phyloP scores from a whole-genome alignment of 2,888 invertebrate species.

The Exephanes ischioxanthus region DNA sequence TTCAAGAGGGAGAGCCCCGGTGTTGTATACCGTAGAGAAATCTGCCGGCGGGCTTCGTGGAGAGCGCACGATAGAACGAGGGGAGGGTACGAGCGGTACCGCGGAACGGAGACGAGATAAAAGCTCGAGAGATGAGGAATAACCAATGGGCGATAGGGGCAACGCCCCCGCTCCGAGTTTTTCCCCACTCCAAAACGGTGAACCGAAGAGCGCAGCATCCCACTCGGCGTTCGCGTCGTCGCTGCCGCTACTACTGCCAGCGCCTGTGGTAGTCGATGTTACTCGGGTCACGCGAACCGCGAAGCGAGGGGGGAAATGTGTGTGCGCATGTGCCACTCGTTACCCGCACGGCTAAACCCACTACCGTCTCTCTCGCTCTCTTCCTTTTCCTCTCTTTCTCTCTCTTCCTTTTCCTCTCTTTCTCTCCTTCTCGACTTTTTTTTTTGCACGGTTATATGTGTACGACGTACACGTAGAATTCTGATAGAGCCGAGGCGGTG shows the following conservation, averaged over 20 bases:
- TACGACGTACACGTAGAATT: slow-evolving; percentile 1
- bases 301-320: slow-evolving; percentile 6
- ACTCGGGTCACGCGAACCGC: slow-evolving; percentile 42
- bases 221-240: slow-evolving; percentile 39
- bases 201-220: slow-evolving; percentile 69
- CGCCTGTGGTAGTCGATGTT: background rate
- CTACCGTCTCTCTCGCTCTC: slow-evolving; percentile 7
- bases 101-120: slow-evolving; percentile 76
- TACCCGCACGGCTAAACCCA: background rate
- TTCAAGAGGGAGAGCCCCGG: slow-evolving; percentile 38
- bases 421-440: too few species aligned
- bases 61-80: slow-evolving; percentile 51
- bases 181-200: slow-evolving; percentile 57
- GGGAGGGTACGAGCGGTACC: slow-evolving; percentile 46
- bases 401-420: background rate
- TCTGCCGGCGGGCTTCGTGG: background rate
- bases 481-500: background rate
- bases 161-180: slow-evolving; percentile 71
- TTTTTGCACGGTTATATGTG: background rate
- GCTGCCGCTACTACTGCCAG: background rate
- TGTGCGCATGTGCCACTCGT: slow-evolving; percentile 42
- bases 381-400: background rate
- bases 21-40: slow-evolving; percentile 12
- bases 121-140: slow-evolving; percentile 77
- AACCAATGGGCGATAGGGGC: slow-evolving; percentile 74